Base-by-base conservation (phyloP, 2,888 invertebrate species). In the Tachystola acroxantha region DNA sequence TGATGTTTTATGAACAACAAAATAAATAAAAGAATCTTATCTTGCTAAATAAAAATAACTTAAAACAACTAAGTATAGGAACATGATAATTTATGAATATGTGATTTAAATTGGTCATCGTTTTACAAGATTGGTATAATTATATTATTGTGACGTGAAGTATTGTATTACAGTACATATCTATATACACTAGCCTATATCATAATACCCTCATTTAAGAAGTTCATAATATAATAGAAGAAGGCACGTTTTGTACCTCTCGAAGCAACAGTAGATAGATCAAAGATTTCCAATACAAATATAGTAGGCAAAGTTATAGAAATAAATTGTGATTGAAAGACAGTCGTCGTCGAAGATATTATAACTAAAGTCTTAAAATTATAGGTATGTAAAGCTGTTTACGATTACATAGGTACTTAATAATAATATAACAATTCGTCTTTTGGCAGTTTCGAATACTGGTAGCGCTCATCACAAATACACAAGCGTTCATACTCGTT, bases 391-490 rank as follows among this genome's bases (percentile, higher is more conserved):
- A 69, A 74, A 74, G 71, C 76, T 67, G 68, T 61, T 60, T 66
- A 67, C 50, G 68, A 61, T 60, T 66, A 67, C 50, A 57, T 54
- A 33, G 9, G 25, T 14, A 55, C 59, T 48, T 62, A 58, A 55
- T 53, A 66, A 58, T 61, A 63, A 43, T 42, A 44, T 55, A 55
- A 54, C 50, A 68, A 64, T 67, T 66, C 62, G 58, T 58, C 64
- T 67, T 82, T 85, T 82, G 84, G 80, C 80, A 78, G 75, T 79
- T 73, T 53, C 48, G 9, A 81, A 82, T 81, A 84, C 78, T 81
- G 79, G 63, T 79, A 63, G 71, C 81, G 71, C 68, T 71, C 50
- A 53, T 63, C 77, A 82, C 82, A 73, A 64, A 59, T 58, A 84
- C 84, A 82, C 64, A 82, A 84, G 82, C 82, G 49, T 61, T 60